Base-by-base conservation (phyloP, 2,113 vertebrate genomes). In the Percina caprodes region DNA sequence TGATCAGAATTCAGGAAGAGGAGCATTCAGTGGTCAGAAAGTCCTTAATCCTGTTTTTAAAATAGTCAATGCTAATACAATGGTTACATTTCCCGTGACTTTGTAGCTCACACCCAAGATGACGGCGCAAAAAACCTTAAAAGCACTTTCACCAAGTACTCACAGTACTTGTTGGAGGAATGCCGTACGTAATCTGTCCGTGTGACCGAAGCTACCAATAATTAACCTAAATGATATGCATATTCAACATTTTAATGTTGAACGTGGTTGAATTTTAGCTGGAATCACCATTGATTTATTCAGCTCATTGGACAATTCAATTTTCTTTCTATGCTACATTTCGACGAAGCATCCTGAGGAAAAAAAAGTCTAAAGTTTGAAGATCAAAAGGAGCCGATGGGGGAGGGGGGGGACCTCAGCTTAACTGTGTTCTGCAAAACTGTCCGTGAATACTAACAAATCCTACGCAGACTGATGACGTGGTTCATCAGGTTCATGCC, bases 361-460 rank as follows among this genome's bases (percentile, higher is more conserved):
- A 62, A 82, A 74, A 75, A 66, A 82, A 74, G 65, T 68, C 24
- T 23, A 24, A 61, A 26, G 21, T 66, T 33, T 52, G 26, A 70
- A 46, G 81, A 82, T 84, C 54, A 55, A 69, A 69, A 48, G 45
- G 45, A 72, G n/a, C 21, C 9, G 55, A 60, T 73, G 51, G 30
- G 26, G 26, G 26, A 2, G 26, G 26, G 26, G 26, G 2, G 26
- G 26, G 26, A 68, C 33, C 55, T 69, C 30, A 9, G 33, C 16
- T 61, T 77, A 70, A 81, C 82, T 65, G 81, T 51, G 21, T 86
- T 79, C 58, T 2, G 30, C 10, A 26, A 74, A 79, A 74, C 56
- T 11, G 48, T 18, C 35, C 1, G 4, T 79, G 76, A 85, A 86
- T 78, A 74, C 75, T 51, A 73, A 83, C 33, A 1, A 69, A 54